These are phyloP conservation scores for Sibirionetta formosa DNA, from an alignment of 2,797 vertebrate genomes.

Conservation along the genomic window DNA sequence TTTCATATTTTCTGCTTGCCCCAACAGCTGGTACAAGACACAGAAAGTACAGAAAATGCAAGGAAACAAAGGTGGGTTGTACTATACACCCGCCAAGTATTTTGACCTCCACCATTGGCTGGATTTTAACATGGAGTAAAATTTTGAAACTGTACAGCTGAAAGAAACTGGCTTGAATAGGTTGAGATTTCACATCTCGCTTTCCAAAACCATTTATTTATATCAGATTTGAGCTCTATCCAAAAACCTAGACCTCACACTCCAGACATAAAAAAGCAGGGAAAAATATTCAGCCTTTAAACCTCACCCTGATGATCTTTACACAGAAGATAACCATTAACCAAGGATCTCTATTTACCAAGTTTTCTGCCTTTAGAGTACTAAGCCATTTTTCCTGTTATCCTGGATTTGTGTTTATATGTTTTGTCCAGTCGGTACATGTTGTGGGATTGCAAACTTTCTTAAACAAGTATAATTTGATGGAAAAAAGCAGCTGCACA, in stretches of 20 bases:
- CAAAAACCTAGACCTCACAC: neutral
- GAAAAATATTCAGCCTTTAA: neutral
- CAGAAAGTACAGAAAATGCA: neutral
- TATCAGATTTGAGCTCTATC: neutral
- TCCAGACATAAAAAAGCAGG: neutral
- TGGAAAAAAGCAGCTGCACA: neutral
- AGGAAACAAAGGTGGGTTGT: neutral
- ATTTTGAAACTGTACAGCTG: neutral
- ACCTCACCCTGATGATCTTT: neutral
- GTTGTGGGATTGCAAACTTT: neutral
- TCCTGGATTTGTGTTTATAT: neutral
- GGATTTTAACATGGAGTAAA: neutral
- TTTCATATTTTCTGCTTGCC: neutral
- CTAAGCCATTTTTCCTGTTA: neutral
- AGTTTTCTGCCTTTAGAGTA: neutral
- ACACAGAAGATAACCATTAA: neutral
- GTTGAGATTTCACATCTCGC: neutral
- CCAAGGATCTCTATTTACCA: neutral
- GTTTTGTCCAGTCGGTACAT: neutral
- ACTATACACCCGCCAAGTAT: neutral
- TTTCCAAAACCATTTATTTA: neutral
- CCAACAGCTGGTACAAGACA: conserved; percentile 5
- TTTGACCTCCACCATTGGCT: neutral
- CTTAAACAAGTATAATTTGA: neutral
- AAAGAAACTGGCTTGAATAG: neutral